A percentile compares a stretch with the other conserved stretches of the same genome.
phyloP scores from a whole-genome alignment of 53 echinoderm and acorn worm genomes.

The Astropecten irregularis region DNA sequence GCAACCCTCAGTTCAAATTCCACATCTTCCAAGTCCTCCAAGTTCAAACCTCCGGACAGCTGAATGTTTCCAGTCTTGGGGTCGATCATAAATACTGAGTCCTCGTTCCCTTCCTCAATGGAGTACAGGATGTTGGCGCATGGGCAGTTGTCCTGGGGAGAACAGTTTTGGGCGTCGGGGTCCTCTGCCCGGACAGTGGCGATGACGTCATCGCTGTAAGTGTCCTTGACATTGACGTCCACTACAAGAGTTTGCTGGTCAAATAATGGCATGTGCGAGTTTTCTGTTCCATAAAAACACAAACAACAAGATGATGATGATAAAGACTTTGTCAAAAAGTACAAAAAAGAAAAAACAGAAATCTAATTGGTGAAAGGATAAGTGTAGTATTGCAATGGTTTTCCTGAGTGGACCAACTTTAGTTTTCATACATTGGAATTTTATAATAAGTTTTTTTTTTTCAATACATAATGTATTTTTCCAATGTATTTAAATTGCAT shows the following conservation, averaged over 20 bases:
- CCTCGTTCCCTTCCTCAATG: slow-evolving; percentile 83
- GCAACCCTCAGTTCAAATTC: slow-evolving; percentile 63
- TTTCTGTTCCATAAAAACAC: slow-evolving; percentile 69
- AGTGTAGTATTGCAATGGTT: background rate
- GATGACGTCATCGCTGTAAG: slow-evolving; percentile 63
- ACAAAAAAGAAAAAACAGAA: background rate
- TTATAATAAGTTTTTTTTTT: too few relatives aligned
- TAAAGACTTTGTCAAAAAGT: too few relatives aligned
- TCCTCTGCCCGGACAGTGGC: slow-evolving; percentile 74
- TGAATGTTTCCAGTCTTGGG: slow-evolving; percentile 75
- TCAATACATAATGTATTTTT: too few relatives aligned
- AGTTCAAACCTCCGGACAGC: slow-evolving; percentile 45
- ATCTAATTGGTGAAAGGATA: background rate
- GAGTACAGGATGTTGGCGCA: slow-evolving; percentile 84
- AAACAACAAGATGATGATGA: too few relatives aligned
- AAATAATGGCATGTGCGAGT: slow-evolving; percentile 69
- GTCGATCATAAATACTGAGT: slow-evolving; percentile 75
- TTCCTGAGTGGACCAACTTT: too few relatives aligned
- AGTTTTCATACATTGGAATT: too few relatives aligned
- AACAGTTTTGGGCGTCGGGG: slow-evolving; percentile 60
- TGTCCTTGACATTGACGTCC: slow-evolving; percentile 48
- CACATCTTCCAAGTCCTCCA: slow-evolving; percentile 6
- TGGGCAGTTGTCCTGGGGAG: slow-evolving; percentile 58
- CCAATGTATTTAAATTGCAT: too few relatives aligned
- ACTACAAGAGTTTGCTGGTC: slow-evolving; percentile 56